Conservation (phyloP, 2,888 invertebrate genomes). For the Kuschelorhynchus macadamiae region DNA sequence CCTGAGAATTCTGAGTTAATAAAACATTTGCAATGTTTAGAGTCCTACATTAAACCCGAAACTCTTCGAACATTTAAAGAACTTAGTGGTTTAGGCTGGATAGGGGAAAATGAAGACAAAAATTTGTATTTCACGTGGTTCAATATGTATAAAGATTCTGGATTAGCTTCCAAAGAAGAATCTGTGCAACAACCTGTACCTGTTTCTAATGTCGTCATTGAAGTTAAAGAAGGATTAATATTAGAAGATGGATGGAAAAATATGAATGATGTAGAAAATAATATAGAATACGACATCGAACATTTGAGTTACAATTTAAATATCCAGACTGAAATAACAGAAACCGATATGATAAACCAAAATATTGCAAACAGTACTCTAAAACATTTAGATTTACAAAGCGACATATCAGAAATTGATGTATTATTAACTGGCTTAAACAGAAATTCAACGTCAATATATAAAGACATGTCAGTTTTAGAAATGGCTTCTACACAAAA, state of each 20-base stretch:
- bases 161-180: slow-evolving; percentile 10
- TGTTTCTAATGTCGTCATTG: background rate
- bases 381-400: no score
- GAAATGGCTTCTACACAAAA: no score
- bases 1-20: slow-evolving; percentile 18
- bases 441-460: no score
- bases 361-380: no score
- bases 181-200: slow-evolving; percentile 63
- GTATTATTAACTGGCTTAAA: no score
- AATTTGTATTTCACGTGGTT: slow-evolving; percentile 24
- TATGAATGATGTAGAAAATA: background rate
- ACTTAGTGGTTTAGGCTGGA: slow-evolving; percentile 8
- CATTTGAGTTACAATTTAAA: no score
- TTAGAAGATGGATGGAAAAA: slow-evolving; percentile 12
- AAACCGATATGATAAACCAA: no score
- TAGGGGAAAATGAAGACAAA: slow-evolving; percentile 20
- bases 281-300: no score
- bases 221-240: slow-evolving; percentile 3
- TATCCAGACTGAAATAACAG: no score
- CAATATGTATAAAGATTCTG: slow-evolving; percentile 14
- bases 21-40: slow-evolving; percentile 24
- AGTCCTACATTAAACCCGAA: slow-evolving; percentile 22
- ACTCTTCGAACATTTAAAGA: slow-evolving; percentile 17
- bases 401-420: no score
- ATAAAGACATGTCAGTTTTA: no score